Evolutionary conservation across 2,888 invertebrate genomes (phyloP), one percentile per base, ranked within the genome.

Genomic region (Amphiduros pacificus): DNA sequence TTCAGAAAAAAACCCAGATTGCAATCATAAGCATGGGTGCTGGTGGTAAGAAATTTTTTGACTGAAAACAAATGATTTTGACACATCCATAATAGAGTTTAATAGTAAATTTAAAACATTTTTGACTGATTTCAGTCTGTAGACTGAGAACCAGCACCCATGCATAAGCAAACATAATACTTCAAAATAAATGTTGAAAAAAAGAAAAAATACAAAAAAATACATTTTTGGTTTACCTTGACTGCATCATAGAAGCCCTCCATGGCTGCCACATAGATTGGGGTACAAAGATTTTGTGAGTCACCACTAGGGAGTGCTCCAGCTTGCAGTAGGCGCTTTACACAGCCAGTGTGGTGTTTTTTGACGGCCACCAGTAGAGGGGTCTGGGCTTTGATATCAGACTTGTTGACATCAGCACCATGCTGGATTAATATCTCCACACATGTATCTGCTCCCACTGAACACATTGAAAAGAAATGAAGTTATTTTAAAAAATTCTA

Each of bases 381-480:
- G 0, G 76, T 75, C 60, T 76, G 75, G n/a, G 70, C 70, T 60
- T 76, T 76, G 41, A 74, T 63, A 61, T 76, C 76, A 29, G 63
- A 50, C 2, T 61, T 59, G 50, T 74, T 68, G 11, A 71, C 62
- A 14, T 62, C 53, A 1, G 74, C 73, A 5, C n/a, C n/a, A n/a
- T n/a, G n/a, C n/a, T n/a, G n/a, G n/a, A n/a, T n/a, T n/a, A n/a
- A n/a, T n/a, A n/a, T n/a, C n/a, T n/a, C n/a, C n/a, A n/a, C n/a
- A n/a, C n/a, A n/a, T n/a, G n/a, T n/a, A n/a, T n/a, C n/a, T n/a
- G n/a, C n/a, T n/a, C n/a, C n/a, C n/a, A n/a, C n/a, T n/a, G n/a
- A n/a, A n/a, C n/a, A n/a, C n/a, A n/a, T n/a, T n/a, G n/a, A n/a
- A n/a, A n/a, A n/a, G n/a, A n/a, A n/a, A n/a, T n/a, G n/a, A n/a